These are phyloP conservation scores for Thymelicus lineola DNA, from an alignment of 2,888 invertebrate genomes.

Conservation along the genomic window DNA sequence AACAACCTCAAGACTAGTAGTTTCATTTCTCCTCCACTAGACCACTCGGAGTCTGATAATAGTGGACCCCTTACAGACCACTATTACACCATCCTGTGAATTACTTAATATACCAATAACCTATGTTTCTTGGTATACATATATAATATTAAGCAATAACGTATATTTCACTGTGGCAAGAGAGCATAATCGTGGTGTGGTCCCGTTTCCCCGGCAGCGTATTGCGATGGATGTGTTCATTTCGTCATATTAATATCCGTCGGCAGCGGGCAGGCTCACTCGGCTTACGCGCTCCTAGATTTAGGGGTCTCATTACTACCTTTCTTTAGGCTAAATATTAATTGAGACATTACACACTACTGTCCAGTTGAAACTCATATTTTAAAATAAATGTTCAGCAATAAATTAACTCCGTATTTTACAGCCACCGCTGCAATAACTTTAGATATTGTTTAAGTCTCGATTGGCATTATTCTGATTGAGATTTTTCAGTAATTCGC, in stretches of 20 bases:
- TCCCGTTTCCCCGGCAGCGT: constrained; percentile 52
- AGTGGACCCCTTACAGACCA: too few relatives aligned
- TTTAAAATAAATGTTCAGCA: constrained; percentile 62
- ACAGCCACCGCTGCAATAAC: constrained; percentile 43
- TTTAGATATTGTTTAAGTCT: constrained; percentile 61
- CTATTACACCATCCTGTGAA: too few relatives aligned
- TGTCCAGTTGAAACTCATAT: constrained; percentile 62
- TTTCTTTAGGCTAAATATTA: constrained; percentile 83
- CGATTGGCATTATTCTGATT: constrained; percentile 61
- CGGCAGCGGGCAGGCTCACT: constrained; percentile 70
- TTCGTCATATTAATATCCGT: constrained; percentile 79
- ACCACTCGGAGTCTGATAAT: too few relatives aligned
- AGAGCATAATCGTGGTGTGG: constrained; percentile 58
- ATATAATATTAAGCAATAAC: too few relatives aligned
- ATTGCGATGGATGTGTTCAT: constrained; percentile 67
- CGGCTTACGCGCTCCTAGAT: constrained; percentile 81
- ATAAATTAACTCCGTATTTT: constrained; percentile 61
- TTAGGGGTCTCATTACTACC: constrained; percentile 73
- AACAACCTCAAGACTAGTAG: too few relatives aligned
- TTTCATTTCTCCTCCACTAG: too few relatives aligned
- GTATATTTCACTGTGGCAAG: constrained; percentile 8
- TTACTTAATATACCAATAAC: too few relatives aligned
- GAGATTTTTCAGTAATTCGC: constrained; percentile 65
- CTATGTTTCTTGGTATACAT: too few relatives aligned
- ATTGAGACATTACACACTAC: constrained; percentile 81